Base-by-base conservation (phyloP, 2,113 vertebrate species). In the Hiodon alosoides region DNA sequence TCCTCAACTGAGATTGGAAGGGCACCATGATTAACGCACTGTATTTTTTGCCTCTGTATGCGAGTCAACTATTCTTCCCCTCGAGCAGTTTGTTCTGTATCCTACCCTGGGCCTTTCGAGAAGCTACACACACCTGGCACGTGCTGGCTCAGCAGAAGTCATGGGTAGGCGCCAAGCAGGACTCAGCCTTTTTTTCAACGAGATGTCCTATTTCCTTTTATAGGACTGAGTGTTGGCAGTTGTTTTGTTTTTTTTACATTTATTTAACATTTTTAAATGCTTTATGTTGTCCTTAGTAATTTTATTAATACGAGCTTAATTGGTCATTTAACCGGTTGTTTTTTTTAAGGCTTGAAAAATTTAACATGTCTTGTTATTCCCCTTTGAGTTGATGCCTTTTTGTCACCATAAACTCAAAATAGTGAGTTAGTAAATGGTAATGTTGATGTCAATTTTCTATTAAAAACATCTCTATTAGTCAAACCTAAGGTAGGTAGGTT, bases 61-160 rank as follows among this genome's bases (percentile, higher is more conserved):
- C 8, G 74, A 64, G 71, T 79, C 72, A 79, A 59, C 78, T 61
- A 65, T 31, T 52, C 48, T 51, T 76, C 69, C 72, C 51, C 65
- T 76, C 9, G 31, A 46, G 64, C 67, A 73, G 51, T 73, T 54
- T 31, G 11, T 55, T 57, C 69, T 31, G 14, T 14, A 53, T 16
- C 67, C 78, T 73, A 76, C 76, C 74, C 74, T 53, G 17, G 46
- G 64, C 51, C 66, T 61, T 55, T 48, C 61, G 47, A 31, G 59
- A 50, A 3, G 50, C 47, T 4, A 31, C 31, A 47, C 71, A 10
- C 58, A 72, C 71, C 71, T 61, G 71, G 62, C 11, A 54, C n/a
- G 51, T 31, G 64, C 52, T 46, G 62, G 55, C 17, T 67, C 62
- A 57, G 62, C 64, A 55, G 52, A 55, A 50, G 14, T 58, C 17